Evolutionary conservation across 2,113 vertebrate genomes (phyloP).

Genomic region (Apus apus): DNA sequence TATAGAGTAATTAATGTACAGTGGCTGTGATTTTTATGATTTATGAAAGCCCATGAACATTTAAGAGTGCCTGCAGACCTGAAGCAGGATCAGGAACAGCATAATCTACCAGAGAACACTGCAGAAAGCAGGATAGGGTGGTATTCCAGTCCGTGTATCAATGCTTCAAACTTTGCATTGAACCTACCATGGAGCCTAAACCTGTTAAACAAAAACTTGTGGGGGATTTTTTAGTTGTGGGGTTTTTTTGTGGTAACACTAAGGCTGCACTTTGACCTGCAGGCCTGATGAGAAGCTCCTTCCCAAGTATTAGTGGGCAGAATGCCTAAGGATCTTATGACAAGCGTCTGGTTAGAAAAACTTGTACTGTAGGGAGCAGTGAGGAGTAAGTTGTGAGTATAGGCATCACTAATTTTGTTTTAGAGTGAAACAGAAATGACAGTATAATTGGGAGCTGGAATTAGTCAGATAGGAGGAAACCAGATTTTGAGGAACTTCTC

Average conservation of each 20-base stretch:
- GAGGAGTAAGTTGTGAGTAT: not conserved
- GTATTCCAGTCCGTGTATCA: not conserved
- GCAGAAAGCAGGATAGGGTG: not conserved
- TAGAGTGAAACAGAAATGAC: not conserved
- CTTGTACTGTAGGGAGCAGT: not conserved
- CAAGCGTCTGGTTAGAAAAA: not conserved
- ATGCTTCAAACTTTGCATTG: not conserved
- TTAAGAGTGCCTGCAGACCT: not conserved
- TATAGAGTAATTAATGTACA: not conserved
- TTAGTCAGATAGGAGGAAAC: not conserved
- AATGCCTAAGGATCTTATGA: not conserved
- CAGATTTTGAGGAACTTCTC: not conserved
- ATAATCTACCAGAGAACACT: not conserved
- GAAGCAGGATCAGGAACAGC: not conserved
- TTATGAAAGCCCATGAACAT: not conserved
- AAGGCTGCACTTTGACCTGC: not conserved
- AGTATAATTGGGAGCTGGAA: not conserved
- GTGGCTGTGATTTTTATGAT: not conserved
- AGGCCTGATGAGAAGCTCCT: not conserved
- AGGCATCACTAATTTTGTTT: not conserved
- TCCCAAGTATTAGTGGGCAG: not conserved
- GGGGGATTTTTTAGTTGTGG: not conserved
- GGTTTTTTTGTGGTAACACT: not conserved
- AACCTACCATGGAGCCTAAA: not conserved
- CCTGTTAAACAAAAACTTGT: not conserved